Percentiles rank a stretch among this genome's conserved stretches.
These are phyloP conservation scores for Enteromius paludinosus DNA, from an alignment of 2,797 vertebrate genomes.

Conservation along the genomic window DNA sequence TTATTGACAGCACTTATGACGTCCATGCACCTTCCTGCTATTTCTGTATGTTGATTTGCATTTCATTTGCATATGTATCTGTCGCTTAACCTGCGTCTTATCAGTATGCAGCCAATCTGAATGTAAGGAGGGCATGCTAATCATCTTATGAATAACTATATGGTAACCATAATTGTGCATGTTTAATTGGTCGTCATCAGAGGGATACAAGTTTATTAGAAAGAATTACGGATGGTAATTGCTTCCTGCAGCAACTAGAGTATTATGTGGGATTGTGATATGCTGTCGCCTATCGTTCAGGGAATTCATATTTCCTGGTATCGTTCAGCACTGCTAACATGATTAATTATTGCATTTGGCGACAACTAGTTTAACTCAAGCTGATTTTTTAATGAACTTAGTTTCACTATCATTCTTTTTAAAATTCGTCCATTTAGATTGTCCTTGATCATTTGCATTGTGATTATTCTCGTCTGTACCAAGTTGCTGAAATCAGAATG, in stretches of 20 bases:
- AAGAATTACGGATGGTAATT: conserved; percentile 80
- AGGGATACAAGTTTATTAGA: conserved; percentile 83
- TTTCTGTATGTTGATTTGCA: conserved; percentile 77
- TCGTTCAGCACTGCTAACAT: conserved; percentile 66
- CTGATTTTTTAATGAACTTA: conserved; percentile 77
- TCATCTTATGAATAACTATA: conserved; percentile 81
- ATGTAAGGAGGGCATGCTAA: conserved; percentile 81
- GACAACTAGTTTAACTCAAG: conserved; percentile 74
- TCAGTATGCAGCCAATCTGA: conserved; percentile 77
- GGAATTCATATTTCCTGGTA: conserved; percentile 73
- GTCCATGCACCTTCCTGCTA: conserved; percentile 72
- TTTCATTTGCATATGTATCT: conserved; percentile 73
- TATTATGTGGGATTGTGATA: conserved; percentile 70
- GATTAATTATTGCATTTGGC: conserved; percentile 73
- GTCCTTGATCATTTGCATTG: conserved; percentile 31
- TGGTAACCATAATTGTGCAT: conserved; percentile 79
- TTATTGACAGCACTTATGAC: conserved; percentile 71
- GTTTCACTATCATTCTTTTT: conserved; percentile 58
- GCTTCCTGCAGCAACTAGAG: conserved; percentile 75
- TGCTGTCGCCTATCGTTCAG: conserved; percentile 74
- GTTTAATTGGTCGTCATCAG: conserved; percentile 83
- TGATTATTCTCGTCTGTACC: conserved; percentile 32
- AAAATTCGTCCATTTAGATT: conserved; percentile 6
- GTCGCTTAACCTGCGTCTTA: conserved; percentile 67
- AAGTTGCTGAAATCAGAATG: conserved; percentile 28